Evolutionary conservation across 2,888 invertebrate species (phyloP).

Genomic region (Zhuqinia jingwanae): DNA sequence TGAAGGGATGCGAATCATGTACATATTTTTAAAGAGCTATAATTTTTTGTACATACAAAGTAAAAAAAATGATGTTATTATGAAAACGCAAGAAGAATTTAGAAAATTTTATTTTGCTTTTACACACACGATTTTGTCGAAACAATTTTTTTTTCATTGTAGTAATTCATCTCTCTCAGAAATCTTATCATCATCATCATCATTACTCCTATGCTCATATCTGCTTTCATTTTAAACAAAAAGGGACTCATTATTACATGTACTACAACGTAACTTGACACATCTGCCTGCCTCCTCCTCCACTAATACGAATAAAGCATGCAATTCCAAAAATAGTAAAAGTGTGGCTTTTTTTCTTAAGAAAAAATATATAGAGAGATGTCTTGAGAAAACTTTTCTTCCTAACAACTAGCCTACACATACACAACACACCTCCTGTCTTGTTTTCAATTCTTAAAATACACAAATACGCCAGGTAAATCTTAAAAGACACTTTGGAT

Average conservation of each 20-base stretch:
- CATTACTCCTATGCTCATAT: constrained; percentile 7
- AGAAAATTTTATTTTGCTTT: background rate
- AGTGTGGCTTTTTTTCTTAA: background rate
- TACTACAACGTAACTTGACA: constrained; percentile 48
- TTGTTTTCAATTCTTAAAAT: background rate
- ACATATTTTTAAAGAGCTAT: too few species aligned
- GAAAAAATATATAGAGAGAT: background rate
- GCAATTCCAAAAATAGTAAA: constrained; percentile 55
- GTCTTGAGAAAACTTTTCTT: background rate
- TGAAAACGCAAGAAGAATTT: background rate
- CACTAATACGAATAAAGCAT: constrained; percentile 1
- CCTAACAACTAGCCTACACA: background rate
- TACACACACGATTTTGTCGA: background rate
- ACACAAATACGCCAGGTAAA: constrained; percentile 17
- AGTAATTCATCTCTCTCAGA: constrained; percentile 4
- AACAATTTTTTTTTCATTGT: background rate
- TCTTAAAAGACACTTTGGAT: constrained; percentile 5
- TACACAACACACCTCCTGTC: background rate
- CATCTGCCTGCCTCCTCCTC: background rate
- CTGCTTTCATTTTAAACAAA: constrained; percentile 33
- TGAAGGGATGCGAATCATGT: constrained; percentile 21
- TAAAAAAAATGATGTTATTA: background rate
- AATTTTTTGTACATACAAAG: too few species aligned
- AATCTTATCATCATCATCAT: too few species aligned
- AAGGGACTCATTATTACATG: constrained; percentile 24